Base-by-base conservation (phyloP, 35 echinoderm and acorn worm species). In the Amphiura filiformis region DNA sequence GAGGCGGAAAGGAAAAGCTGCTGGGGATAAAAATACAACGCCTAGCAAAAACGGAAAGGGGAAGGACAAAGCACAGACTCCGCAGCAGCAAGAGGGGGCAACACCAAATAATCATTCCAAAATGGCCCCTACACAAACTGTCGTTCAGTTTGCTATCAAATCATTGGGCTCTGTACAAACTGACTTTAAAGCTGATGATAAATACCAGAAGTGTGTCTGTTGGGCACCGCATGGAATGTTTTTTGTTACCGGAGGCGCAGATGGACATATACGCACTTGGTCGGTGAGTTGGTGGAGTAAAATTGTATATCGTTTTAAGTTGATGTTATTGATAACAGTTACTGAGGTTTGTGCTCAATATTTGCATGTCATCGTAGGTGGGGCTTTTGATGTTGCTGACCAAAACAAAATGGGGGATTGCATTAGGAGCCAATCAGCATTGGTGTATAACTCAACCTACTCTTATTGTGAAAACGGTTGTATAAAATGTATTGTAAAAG, bases 121-220 rank as follows among this genome's bases (percentile, higher is more conserved):
- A 57, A 39, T 75, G 3, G 41, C 88, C 4, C n/a, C 86, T 39
- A 56, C n/a, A n/a, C n/a, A 36, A 80, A 30, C 80, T 22, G 56
- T 56, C 1, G 39, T 80, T 12, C 85, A 81, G 42, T 95, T 95
- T 87, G 86, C 79, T 7, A 39, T 95, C 3, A 80, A 95, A 39
- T 82, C 90, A 76, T 57, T 95, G 31, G 41, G 34, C 17, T 82
- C 79, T 0, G 83, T 88, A n/a, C 89, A 95, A 81, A 95, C 93
- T 17, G 90, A 95, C 33, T 95, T 95, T 36, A 31, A 78, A 9
- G 70, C 82, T 31, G 88, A 80, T 9, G 95, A 93, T 9, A 88
- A 93, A 7, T 93, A 93, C 38, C 95, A 97, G 82, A 97, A 97
- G 39, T 79, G 91, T 76, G 95, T 97, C 0, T 97, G 95, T 76